A percentile compares a stretch with the other conserved stretches of the same genome.
phyloP scores from a whole-genome alignment of 2,113 vertebrate species.

The Baryphthengus martii region DNA sequence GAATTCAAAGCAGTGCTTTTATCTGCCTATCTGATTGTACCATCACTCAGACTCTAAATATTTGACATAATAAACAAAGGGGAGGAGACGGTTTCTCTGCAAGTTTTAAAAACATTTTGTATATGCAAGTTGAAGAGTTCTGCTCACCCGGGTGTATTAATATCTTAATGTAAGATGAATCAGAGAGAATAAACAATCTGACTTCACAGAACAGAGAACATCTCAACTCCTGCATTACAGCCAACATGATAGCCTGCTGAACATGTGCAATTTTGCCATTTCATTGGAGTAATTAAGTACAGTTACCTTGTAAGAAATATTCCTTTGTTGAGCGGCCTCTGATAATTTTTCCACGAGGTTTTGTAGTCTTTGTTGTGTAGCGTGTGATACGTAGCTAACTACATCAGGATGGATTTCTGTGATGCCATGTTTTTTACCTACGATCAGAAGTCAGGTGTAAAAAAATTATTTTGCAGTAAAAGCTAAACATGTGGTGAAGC shows the following conservation, averaged over 20 bases:
- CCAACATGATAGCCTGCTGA: background rate
- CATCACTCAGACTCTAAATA: background rate
- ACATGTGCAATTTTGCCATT: background rate
- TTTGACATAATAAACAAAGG: conserved; percentile 18
- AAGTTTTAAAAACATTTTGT: background rate
- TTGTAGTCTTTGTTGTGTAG: conserved; percentile 87
- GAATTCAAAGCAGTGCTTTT: background rate
- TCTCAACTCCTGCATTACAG: background rate
- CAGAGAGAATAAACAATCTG: conserved; percentile 3
- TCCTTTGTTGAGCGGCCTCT: conserved; percentile 91
- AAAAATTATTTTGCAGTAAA: background rate
- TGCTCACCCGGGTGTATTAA: background rate
- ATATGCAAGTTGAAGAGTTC: background rate
- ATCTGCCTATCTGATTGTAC: background rate
- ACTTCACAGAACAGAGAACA: background rate
- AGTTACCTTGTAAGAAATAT: conserved; percentile 85
- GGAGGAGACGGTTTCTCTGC: background rate
- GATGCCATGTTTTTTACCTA: conserved; percentile 89
- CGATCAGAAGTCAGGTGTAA: background rate
- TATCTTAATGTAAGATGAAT: background rate
- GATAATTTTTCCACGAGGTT: conserved; percentile 91
- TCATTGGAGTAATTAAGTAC: background rate
- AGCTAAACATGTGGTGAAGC: background rate
- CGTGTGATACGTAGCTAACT: conserved; percentile 88
- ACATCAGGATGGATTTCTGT: conserved; percentile 90